Percentiles rank a stretch among this genome's conserved stretches.
Conservation (phyloP, 2,113 vertebrate genomes). For the Dendrocopos noguchii region DNA sequence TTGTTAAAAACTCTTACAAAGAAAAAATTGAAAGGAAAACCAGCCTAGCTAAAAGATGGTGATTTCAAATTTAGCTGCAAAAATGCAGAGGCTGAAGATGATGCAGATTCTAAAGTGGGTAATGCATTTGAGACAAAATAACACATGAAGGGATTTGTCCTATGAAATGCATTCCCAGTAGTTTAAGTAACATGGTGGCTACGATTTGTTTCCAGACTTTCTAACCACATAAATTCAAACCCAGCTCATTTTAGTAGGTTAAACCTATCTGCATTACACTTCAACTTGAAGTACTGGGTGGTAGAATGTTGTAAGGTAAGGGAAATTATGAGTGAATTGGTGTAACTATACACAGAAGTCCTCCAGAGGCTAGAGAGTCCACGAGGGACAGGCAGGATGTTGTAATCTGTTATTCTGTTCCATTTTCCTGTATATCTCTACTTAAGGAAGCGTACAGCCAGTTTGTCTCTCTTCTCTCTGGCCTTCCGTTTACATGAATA, state of each 20-base stretch:
- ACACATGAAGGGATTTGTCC: background rate
- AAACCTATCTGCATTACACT: background rate
- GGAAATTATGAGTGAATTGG: too few relatives aligned
- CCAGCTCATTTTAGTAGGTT: background rate
- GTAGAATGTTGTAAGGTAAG: too few relatives aligned
- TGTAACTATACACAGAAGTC: too few relatives aligned
- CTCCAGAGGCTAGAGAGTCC: too few relatives aligned
- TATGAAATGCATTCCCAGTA: background rate
- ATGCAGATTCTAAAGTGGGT: background rate
- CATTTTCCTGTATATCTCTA: too few relatives aligned
- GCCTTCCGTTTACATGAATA: too few relatives aligned
- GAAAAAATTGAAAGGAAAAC: background rate
- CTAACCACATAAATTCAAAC: background rate
- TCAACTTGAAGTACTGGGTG: background rate
- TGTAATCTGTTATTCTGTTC: too few relatives aligned
- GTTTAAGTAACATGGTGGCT: background rate
- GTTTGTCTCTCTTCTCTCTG: too few relatives aligned
- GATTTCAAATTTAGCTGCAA: background rate
- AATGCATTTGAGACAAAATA: background rate
- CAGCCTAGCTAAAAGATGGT: background rate
- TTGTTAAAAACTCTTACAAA: background rate
- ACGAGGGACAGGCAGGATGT: too few relatives aligned
- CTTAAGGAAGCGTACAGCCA: too few relatives aligned
- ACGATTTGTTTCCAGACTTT: background rate
- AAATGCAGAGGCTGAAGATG: background rate